Conservation (phyloP, 2,888 invertebrate species). For the Xanthorhoe designata region DNA sequence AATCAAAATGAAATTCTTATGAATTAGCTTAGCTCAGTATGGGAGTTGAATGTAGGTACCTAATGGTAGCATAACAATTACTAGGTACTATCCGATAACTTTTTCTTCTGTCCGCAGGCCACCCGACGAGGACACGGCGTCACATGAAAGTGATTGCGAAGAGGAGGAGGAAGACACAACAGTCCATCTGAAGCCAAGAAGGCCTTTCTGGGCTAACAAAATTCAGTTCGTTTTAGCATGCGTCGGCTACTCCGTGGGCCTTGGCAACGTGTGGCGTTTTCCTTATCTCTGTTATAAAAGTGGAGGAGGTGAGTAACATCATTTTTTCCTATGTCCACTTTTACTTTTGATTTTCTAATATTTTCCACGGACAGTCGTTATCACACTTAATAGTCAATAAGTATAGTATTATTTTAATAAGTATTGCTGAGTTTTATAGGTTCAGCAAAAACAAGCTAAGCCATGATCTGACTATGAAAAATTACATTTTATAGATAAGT, state of each 20-base stretch:
- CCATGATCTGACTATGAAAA: neutral
- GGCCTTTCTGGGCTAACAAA: slow-evolving; percentile 95
- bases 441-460: neutral
- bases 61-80: no score
- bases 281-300: slow-evolving; percentile 96
- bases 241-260: slow-evolving; percentile 95
- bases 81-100: neutral
- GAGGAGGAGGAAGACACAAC: slow-evolving; percentile 90
- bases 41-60: neutral
- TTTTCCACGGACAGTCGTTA: neutral
- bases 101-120: slow-evolving; percentile 80
- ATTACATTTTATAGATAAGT: slow-evolving; percentile 9
- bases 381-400: neutral
- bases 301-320: slow-evolving; percentile 89
- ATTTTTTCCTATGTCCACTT: neutral
- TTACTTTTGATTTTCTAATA: neutral
- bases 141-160: slow-evolving; percentile 91
- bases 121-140: slow-evolving; percentile 90
- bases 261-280: slow-evolving; percentile 96
- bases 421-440: neutral
- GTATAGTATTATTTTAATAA: neutral
- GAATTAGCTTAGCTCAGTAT: neutral
- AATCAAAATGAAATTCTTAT: neutral
- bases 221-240: slow-evolving; percentile 95
- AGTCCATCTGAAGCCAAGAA: slow-evolving; percentile 89